These are phyloP conservation scores for Platyura marginata DNA, from an alignment of 1,140 invertebrate genomes.

Conservation along the genomic window DNA sequence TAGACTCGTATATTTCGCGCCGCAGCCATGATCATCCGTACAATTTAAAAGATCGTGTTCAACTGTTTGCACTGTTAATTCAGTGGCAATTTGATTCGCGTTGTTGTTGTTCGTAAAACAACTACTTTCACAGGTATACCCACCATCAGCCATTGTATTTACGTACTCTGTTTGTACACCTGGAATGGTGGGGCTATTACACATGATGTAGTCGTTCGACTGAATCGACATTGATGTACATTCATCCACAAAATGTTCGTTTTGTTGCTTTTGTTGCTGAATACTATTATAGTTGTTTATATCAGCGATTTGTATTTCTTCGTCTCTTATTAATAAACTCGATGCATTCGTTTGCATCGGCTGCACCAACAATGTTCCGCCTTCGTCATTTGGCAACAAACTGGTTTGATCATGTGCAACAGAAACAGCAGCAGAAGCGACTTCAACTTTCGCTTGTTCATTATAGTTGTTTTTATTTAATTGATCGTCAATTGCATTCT, in stretches of 20 bases:
- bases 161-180: not conserved
- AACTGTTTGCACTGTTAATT: slow-evolving; percentile 9
- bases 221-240: not conserved
- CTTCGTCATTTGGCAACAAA: not conserved
- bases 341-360: not conserved
- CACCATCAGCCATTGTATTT: not conserved
- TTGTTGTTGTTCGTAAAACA: not conserved
- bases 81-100: not conserved
- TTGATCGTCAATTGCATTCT: not conserved
- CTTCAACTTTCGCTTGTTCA: not conserved
- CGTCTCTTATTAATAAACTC: not conserved
- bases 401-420: not conserved
- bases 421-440: too few species aligned
- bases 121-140: not conserved
- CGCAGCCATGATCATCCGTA: slow-evolving; percentile 20
- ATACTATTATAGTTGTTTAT: not conserved
- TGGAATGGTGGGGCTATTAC: not conserved
- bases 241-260: not conserved
- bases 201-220: not conserved
- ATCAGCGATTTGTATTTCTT: not conserved
- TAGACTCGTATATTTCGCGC: slow-evolving; percentile 62
- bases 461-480: not conserved
- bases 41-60: slow-evolving; percentile 24
- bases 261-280: not conserved
- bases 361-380: not conserved